Evolutionary conservation across 2,888 invertebrate species (phyloP).

Genomic region (Drosophila stalkeri): DNA sequence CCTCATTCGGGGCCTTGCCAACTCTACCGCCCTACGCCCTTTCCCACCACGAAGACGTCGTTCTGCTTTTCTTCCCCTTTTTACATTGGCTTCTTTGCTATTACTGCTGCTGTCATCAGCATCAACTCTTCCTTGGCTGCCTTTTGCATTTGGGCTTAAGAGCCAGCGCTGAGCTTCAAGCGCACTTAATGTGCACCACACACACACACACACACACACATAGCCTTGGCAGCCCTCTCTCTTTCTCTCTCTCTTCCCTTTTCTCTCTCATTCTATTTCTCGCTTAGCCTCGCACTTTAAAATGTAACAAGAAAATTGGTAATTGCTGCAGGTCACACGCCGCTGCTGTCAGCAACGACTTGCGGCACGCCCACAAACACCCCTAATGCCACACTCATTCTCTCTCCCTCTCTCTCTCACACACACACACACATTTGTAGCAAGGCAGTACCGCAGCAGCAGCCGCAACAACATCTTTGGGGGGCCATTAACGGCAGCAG

Average conservation of each 20-base stretch:
- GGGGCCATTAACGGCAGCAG: conserved; percentile 51
- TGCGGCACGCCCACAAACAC: conserved; percentile 41
- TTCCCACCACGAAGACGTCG: neutral
- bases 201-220: conserved; percentile 25
- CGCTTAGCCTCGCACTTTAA: conserved; percentile 54
- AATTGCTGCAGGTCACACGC: conserved; percentile 75
- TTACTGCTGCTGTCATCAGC: conserved; percentile 51
- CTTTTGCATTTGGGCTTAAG: conserved; percentile 58
- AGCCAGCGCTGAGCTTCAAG: conserved; percentile 52
- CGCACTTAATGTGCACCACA: conserved; percentile 67
- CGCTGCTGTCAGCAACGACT: conserved; percentile 53
- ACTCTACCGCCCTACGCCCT: neutral
- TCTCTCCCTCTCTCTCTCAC: conserved; percentile 15
- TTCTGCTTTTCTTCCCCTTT: neutral
- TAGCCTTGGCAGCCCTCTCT: neutral
- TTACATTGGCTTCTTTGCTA: conserved; percentile 29
- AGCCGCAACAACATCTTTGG: conserved; percentile 71
- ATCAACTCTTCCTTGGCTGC: conserved; percentile 40
- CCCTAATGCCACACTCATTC: conserved; percentile 30
- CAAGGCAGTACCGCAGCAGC: conserved; percentile 57
- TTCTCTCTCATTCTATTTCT: neutral
- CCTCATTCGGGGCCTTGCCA: conserved; percentile 16
- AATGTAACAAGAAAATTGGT: conserved; percentile 76
- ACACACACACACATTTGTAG: neutral
- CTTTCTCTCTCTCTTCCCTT: neutral